These are phyloP conservation scores for Drosophila neotestacea DNA, from an alignment of 2,888 invertebrate genomes.

Conservation along the genomic window DNA sequence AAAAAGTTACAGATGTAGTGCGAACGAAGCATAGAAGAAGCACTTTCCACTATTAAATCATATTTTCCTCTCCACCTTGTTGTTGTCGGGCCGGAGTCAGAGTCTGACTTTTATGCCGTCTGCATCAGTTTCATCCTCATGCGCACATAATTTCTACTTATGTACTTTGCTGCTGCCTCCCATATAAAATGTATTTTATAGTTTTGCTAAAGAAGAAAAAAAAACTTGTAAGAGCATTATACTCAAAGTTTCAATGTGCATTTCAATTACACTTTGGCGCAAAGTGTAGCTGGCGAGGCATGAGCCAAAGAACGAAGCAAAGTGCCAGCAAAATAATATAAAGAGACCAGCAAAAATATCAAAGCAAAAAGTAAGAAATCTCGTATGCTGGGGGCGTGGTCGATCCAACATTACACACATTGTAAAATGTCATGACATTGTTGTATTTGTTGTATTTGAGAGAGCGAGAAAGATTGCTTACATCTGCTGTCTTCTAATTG, in stretches of 20 bases:
- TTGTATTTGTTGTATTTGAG: neutral
- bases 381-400: slow-evolving; percentile 29
- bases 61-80: slow-evolving; percentile 51
- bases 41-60: slow-evolving; percentile 70
- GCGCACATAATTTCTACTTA: slow-evolving; percentile 75
- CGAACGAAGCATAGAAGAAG: slow-evolving; percentile 32
- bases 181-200: slow-evolving; percentile 71
- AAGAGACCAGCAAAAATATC: neutral
- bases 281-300: slow-evolving; percentile 35
- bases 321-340: slow-evolving; percentile 47
- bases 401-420: slow-evolving; percentile 43
- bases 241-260: slow-evolving; percentile 75
- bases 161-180: slow-evolving; percentile 51
- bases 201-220: slow-evolving; percentile 48
- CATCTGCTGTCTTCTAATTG: slow-evolving; percentile 54
- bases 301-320: slow-evolving; percentile 32
- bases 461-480: neutral
- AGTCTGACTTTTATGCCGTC: slow-evolving; percentile 71
- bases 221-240: slow-evolving; percentile 71
- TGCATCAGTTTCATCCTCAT: slow-evolving; percentile 60
- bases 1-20: slow-evolving; percentile 41
- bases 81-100: slow-evolving; percentile 30
- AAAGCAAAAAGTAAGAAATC: slow-evolving; percentile 14
- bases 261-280: slow-evolving; percentile 70
- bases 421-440: slow-evolving; percentile 48